Evolutionary conservation across 2,888 invertebrate genomes (phyloP), one percentile per base, ranked within the genome.

Genomic region (Chelonus formosanus): DNA sequence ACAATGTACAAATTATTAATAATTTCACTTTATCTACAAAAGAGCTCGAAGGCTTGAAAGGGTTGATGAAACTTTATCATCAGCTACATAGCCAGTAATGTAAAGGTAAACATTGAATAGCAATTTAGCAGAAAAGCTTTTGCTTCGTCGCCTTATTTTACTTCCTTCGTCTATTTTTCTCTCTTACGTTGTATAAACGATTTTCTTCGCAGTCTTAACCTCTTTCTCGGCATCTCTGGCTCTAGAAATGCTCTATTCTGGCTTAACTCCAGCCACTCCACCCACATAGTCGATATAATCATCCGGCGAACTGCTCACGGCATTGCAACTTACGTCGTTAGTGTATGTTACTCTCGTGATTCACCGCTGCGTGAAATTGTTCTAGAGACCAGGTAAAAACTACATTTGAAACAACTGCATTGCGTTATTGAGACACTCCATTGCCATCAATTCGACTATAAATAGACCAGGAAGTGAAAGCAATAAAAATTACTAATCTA

Each of bases 211-310:
- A 20, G 20, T 20, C 67, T 45, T 63, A 53, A 56, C 56, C 63
- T 67, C 50, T 57, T 55, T 45, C 57, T 57, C 65, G 5, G 20
- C 53, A 55, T 63, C 20, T 40, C 55, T 55, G 45, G 34, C 48
- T 60, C 48, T 57, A 47, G 62, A 50, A 62, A 44, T 44, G 63
- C 44, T 35, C 50, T 54, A 63, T 72, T 63, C 77, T 80, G 81
- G 79, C 80, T 74, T 66, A 67, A 73, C 73, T 80, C 80, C 81
- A 81, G 64, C 64, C 77, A 75, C 81, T 76, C 78, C 78, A 74
- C 77, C 78, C 73, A 48, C 10, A 80, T 77, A 79, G 76, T 80
- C 81, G 81, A 81, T 82, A 81, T 78, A 81, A 80, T 80, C 80
- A 79, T 78, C 62, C 67, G 66, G 66, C 57, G 69, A 63, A 61